Percentiles rank a stretch among this genome's conserved stretches.
These are phyloP conservation scores for Poecilia gillii DNA, from an alignment of 2,797 vertebrate species.

Conservation along the genomic window DNA sequence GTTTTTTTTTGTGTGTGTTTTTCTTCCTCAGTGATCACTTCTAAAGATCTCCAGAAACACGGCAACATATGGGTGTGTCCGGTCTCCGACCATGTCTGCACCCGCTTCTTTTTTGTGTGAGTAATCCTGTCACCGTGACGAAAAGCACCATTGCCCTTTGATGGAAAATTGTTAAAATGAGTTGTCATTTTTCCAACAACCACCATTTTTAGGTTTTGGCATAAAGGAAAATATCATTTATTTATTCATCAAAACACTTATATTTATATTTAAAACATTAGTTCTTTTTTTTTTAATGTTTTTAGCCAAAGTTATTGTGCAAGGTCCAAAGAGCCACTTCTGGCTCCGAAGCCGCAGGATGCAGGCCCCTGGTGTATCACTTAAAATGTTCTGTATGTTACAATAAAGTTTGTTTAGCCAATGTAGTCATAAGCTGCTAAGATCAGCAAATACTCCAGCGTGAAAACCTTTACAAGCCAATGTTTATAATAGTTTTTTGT, in stretches of 20 bases:
- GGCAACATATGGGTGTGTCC: conserved; percentile 99
- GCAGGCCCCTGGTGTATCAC: neutral
- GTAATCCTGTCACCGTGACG: conserved; percentile 62
- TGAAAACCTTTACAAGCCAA: neutral
- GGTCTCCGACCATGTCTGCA: conserved; percentile 98
- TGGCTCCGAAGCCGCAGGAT: too few species aligned
- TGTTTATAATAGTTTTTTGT: neutral
- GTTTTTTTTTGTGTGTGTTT: neutral
- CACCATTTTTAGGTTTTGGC: too few species aligned
- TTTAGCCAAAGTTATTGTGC: too few species aligned
- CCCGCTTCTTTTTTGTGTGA: conserved; percentile 99
- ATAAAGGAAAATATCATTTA: too few species aligned
- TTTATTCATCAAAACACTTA: too few species aligned
- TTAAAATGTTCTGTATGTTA: neutral
- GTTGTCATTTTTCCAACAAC: too few species aligned
- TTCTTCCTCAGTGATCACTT: conserved; percentile 90
- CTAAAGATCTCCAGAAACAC: conserved; percentile 99
- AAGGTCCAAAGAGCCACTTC: too few species aligned
- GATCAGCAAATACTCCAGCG: neutral
- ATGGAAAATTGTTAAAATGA: neutral
- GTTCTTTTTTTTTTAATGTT: too few species aligned
- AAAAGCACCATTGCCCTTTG: neutral
- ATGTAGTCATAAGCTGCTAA: neutral
- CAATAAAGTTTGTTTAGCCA: neutral
- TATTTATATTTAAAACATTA: too few species aligned